phyloP scores from a whole-genome alignment of 2,113 vertebrate genomes.

The Lampris incognitus region DNA sequence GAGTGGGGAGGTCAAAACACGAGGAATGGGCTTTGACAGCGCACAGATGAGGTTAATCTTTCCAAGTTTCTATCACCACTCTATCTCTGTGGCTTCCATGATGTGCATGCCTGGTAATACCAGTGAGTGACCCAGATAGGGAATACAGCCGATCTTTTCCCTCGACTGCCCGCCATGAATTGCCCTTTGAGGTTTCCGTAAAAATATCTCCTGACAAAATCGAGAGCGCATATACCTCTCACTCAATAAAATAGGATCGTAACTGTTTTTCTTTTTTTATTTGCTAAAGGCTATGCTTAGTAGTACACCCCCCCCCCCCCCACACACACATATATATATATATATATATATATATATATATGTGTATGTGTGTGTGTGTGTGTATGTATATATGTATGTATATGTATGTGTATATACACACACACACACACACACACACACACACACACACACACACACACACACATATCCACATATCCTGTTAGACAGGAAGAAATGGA shows the following conservation, averaged over 20 bases:
- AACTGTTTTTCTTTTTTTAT: conserved; percentile 19
- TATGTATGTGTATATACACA: too few species aligned
- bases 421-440: too few species aligned
- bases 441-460: too few species aligned
- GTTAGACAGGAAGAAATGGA: too few species aligned
- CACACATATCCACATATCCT: too few species aligned
- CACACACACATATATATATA: not conserved
- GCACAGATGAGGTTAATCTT: conserved; percentile 67
- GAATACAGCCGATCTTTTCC: conserved; percentile 50
- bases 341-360: too few species aligned
- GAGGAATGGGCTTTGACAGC: conserved; percentile 66
- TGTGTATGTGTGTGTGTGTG: too few species aligned
- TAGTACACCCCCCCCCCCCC: not conserved
- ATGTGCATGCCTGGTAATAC: conserved; percentile 52
- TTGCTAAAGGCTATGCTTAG: not conserved
- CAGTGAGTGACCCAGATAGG: conserved; percentile 71
- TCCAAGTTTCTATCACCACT: conserved; percentile 66
- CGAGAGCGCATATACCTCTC: conserved; percentile 26
- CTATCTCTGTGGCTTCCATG: conserved; percentile 59
- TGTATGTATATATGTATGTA: too few species aligned
- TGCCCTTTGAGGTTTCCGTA: conserved; percentile 57
- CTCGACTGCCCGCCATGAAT: conserved; percentile 29
- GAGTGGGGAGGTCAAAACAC: conserved; percentile 67
- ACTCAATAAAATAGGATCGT: conserved; percentile 50
- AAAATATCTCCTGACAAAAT: conserved; percentile 51